These are phyloP conservation scores for Ascaphus truei DNA, from an alignment of 2,113 vertebrate species.

Conservation along the genomic window DNA sequence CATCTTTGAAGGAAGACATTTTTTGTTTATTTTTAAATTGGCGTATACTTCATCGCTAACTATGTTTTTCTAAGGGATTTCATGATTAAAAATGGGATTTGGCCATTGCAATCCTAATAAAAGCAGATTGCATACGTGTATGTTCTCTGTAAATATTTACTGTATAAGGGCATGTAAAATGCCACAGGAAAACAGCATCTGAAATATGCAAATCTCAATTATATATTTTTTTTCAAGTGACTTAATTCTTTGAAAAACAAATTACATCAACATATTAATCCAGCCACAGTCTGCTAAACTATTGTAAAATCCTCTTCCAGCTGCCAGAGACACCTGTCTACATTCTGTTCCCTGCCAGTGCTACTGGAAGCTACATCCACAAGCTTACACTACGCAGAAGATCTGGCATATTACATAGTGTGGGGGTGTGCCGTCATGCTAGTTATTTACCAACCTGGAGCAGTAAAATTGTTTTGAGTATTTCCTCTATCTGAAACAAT, in stretches of 20 bases:
- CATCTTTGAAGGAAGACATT: no score
- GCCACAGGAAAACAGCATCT: constrained; percentile 15
- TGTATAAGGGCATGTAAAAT: constrained; percentile 27
- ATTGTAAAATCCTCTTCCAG: constrained; percentile 33
- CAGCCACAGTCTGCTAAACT: constrained; percentile 35
- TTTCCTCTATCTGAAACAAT: no score
- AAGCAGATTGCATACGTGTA: constrained; percentile 8
- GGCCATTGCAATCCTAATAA: constrained; percentile 16
- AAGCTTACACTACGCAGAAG: background rate
- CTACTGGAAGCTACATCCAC: constrained; percentile 12
- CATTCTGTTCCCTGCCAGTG: constrained; percentile 29
- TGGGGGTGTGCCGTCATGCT: background rate
- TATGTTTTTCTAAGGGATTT: constrained; percentile 31
- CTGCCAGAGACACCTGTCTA: constrained; percentile 35
- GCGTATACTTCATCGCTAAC: background rate
- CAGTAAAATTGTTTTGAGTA: no score
- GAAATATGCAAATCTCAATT: constrained; percentile 34
- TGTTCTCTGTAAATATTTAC: constrained; percentile 23
- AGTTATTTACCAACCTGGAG: no score
- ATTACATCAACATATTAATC: constrained; percentile 35
- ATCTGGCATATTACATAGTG: constrained; percentile 13
- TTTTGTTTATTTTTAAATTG: constrained; percentile 15
- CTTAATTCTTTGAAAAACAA: constrained; percentile 38
- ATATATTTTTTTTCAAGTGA: constrained; percentile 30
- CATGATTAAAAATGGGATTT: constrained; percentile 21